Percentiles rank a stretch among this genome's conserved stretches.
These are phyloP conservation scores for Leptocoma aspasia DNA, from an alignment of 2,113 vertebrate genomes.

Conservation along the genomic window DNA sequence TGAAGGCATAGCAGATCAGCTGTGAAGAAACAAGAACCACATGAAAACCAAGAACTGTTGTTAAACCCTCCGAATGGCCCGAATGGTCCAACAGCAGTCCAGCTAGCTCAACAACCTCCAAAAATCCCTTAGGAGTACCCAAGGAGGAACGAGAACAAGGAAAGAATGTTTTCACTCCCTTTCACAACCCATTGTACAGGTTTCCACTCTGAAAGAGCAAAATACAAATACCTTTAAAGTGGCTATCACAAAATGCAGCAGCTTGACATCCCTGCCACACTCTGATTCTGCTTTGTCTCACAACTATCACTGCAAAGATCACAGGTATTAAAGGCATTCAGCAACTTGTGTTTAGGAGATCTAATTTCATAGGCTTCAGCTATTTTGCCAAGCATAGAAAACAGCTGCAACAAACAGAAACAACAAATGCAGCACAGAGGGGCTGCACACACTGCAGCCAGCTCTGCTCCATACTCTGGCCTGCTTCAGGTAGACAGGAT, in stretches of 20 bases:
- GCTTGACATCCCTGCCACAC: background rate
- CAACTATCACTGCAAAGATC: background rate
- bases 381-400: background rate
- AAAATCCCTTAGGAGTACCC: background rate
- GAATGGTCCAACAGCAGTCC: background rate
- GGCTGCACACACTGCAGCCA: background rate
- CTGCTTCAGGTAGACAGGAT: background rate
- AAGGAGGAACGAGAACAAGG: background rate
- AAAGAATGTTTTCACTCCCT: background rate
- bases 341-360: background rate
- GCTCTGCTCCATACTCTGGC: background rate
- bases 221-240: background rate
- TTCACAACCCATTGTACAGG: background rate
- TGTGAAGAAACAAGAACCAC: background rate
- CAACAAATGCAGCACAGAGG: background rate
- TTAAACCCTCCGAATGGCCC: accelerated
- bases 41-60: background rate
- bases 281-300: background rate
- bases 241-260: background rate
- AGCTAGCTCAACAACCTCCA: background rate
- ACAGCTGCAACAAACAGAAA: background rate
- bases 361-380: background rate
- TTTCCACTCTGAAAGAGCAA: background rate
- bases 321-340: background rate
- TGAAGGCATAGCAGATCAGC: background rate